Percentiles rank a stretch among this genome's conserved stretches.
These are phyloP conservation scores for Leucophenga montana DNA, from an alignment of 2,888 invertebrate genomes.

Conservation along the genomic window DNA sequence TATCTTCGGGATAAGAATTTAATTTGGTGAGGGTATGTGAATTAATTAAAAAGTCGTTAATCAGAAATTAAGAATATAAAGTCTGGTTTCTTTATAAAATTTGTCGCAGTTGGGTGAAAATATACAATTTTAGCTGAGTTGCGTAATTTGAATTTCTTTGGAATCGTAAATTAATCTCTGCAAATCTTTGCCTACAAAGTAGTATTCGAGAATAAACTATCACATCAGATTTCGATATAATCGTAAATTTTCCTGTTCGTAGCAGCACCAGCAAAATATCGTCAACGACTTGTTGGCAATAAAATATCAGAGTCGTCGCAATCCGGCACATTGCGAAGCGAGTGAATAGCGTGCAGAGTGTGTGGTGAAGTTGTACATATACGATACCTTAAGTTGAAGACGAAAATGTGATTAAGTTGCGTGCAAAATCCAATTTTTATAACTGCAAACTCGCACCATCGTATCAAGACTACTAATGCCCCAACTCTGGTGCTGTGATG, in stretches of 20 bases:
- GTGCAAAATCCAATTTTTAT: slow-evolving; percentile 66
- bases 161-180: slow-evolving; percentile 65
- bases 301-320: slow-evolving; percentile 52
- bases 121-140: slow-evolving; percentile 34
- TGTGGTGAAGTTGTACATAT: background rate
- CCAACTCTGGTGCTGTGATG: no score
- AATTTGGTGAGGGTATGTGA: slow-evolving; percentile 42
- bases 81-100: background rate
- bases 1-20: slow-evolving; percentile 27
- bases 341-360: background rate
- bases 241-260: slow-evolving; percentile 57
- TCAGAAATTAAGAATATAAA: slow-evolving; percentile 13
- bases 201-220: slow-evolving; percentile 61
- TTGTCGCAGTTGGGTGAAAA: background rate
- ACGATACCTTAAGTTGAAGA: slow-evolving; percentile 53
- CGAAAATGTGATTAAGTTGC: slow-evolving; percentile 66
- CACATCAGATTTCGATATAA: slow-evolving; percentile 67
- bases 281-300: slow-evolving; percentile 62
- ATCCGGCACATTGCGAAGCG: background rate
- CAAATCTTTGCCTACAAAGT: slow-evolving; percentile 64
- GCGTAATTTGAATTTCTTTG: slow-evolving; percentile 63
- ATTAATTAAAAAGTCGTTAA: slow-evolving; percentile 58
- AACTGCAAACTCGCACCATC: slow-evolving; percentile 62
- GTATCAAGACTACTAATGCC: slow-evolving; percentile 1
- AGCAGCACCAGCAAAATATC: slow-evolving; percentile 43